Evolutionary conservation across 2,797 vertebrate species (phyloP).

Genomic region (Taeniopygia guttata): DNA sequence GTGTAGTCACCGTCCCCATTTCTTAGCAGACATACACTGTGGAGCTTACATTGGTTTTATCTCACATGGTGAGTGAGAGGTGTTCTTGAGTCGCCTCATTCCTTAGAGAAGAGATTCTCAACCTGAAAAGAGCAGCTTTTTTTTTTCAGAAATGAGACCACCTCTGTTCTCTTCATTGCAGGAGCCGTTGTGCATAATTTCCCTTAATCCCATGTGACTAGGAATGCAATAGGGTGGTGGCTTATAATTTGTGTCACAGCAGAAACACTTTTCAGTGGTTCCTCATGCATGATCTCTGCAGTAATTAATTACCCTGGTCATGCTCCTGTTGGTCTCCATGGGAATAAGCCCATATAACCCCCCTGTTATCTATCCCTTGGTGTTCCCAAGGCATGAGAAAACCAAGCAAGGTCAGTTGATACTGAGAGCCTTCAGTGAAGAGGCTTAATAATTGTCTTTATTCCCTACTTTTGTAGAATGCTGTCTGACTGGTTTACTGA

Average conservation of each 20-base stretch:
- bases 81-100: neutral
- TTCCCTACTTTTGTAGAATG: neutral
- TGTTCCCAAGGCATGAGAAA: neutral
- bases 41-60: neutral
- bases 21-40: neutral
- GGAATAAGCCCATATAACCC: neutral
- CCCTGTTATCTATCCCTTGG: neutral
- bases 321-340: neutral
- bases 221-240: neutral
- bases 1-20: neutral
- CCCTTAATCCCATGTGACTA: neutral
- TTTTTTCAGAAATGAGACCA: neutral
- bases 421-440: neutral
- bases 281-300: neutral
- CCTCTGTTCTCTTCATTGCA: neutral
- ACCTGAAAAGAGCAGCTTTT: neutral
- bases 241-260: neutral
- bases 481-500: neutral
- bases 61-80: neutral
- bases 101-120: neutral
- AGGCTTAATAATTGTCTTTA: neutral
- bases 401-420: neutral
- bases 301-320: neutral
- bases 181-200: neutral
- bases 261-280: neutral